These are phyloP conservation scores for Pelochelys cantorii DNA, from an alignment of 2,797 vertebrate species.

Conservation along the genomic window DNA sequence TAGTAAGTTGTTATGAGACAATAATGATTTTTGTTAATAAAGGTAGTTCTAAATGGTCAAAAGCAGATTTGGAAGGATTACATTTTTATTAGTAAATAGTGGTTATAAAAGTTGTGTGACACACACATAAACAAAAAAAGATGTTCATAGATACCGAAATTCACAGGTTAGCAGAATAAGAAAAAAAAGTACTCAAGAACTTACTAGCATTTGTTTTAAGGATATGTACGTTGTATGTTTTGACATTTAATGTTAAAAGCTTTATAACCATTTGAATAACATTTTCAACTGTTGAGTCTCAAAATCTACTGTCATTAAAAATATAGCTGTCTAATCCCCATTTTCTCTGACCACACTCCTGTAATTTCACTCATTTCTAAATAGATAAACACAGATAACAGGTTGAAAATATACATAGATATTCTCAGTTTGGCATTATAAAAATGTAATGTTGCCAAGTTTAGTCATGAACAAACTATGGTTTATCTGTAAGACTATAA, in stretches of 20 bases:
- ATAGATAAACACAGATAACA: neutral
- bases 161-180: neutral
- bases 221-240: neutral
- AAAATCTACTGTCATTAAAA: neutral
- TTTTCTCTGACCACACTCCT: neutral
- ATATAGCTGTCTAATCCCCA: neutral
- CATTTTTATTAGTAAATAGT: neutral
- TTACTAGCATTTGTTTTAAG: neutral
- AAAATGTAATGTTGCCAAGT: neutral
- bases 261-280: neutral
- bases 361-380: neutral
- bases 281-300: neutral
- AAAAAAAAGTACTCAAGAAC: neutral
- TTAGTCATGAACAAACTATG: neutral
- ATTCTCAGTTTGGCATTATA: neutral
- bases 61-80: neutral
- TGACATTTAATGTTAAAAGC: neutral
- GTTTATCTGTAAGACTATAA: neutral
- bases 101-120: neutral
- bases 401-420: neutral
- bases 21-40: neutral
- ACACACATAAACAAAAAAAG: neutral
- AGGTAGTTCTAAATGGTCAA: neutral
- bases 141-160: neutral
- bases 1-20: neutral